These are phyloP conservation scores for Bombus ignitus DNA, from an alignment of 1,140 invertebrate genomes.

Conservation along the genomic window DNA sequence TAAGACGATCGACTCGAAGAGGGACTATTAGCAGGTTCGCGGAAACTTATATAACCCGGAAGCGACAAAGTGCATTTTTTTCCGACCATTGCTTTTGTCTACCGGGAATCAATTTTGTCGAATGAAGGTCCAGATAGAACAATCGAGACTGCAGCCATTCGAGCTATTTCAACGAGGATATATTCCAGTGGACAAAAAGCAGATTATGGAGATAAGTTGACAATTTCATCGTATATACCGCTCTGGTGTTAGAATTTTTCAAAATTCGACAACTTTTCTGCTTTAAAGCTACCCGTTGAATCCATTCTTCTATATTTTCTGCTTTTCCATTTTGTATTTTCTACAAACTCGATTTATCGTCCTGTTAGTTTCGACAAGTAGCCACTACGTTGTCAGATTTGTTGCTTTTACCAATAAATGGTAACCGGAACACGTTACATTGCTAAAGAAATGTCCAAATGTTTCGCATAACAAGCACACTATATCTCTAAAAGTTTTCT, in stretches of 20 bases:
- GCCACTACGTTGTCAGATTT: background rate
- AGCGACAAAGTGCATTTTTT: background rate
- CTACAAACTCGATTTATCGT: background rate
- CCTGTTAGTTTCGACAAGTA: background rate
- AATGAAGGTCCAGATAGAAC: background rate
- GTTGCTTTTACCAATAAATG: background rate
- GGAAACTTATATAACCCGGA: slow-evolving; percentile 2
- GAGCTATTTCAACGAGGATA: background rate
- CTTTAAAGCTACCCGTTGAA: background rate
- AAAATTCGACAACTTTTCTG: background rate
- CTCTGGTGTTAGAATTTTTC: background rate
- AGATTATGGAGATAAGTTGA: background rate
- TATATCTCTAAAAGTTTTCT: too few species aligned
- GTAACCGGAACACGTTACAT: too few species aligned
- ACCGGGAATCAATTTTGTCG: slow-evolving; percentile 10
- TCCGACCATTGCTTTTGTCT: background rate
- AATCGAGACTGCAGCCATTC: background rate
- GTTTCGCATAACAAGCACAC: too few species aligned
- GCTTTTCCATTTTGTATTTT: background rate
- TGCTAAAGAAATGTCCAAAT: too few species aligned
- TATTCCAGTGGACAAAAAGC: background rate
- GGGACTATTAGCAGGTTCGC: slow-evolving; percentile 14
- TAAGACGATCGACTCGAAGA: slow-evolving; percentile 38
- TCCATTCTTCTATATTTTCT: background rate
- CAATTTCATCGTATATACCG: background rate